Evolutionary conservation across 2,888 invertebrate species (phyloP), one percentile per base, ranked within the genome.

Genomic region (Agrotis puta): DNA sequence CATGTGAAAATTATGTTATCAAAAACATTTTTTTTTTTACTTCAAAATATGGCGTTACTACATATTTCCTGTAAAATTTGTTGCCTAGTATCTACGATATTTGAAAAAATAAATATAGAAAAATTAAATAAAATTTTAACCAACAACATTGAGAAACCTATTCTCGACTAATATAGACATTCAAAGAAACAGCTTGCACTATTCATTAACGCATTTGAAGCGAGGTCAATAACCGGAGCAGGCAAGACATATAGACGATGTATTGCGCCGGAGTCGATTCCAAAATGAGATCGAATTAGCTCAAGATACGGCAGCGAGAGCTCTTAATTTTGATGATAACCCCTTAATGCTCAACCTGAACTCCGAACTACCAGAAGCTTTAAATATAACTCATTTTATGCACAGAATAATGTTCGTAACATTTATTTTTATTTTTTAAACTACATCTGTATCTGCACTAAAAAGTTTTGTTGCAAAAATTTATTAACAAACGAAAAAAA

Each of bases 281-380:
- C 86, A 92, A 33, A 93, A 93, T 92, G 88, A 91, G 91, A 92
- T 92, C 91, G 92, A 94, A 94, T 94, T 93, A 93, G 91, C 86
- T 79, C 86, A 81, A 92, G 94, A 95, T 93, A 94, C 83, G 74
- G 87, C 80, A 89, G 88, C 88, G 90, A 87, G 87, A 87, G 93
- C 93, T 93, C 92, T 94, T 94, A 93, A 93, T 94, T 93, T 90
- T 79, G 66, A 82, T 88, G 94, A 94, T 95, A 95, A 94, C 95
- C 94, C 91, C 84, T 92, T 93, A 94, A 95, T 92, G 94, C 90
- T 86, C 84, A 64, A 79, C 74, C 78, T 88, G 92, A 93, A 91
- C 93, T 79, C 89, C 83, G 85, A 88, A 88, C 88, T 88, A 89
- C 77, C 85, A 85, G 89, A 88, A 89, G 89, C 90, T 83, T 90